Evolutionary conservation across 2,113 vertebrate species (phyloP).

Genomic region (Ciconia stormi): DNA sequence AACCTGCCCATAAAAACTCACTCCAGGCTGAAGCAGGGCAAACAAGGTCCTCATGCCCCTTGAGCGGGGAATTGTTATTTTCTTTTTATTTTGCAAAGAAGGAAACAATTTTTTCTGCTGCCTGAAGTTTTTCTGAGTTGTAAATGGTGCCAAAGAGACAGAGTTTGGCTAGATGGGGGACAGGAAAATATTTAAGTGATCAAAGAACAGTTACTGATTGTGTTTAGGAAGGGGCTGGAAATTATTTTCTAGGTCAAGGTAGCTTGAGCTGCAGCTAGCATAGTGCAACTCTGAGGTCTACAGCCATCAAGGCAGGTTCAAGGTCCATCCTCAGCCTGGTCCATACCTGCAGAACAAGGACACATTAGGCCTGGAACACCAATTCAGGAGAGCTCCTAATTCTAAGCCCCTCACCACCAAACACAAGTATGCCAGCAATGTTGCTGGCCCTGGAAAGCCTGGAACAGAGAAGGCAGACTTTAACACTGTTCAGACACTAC

Average conservation of each 20-base stretch:
- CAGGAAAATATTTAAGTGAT: background rate
- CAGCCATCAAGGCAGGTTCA: background rate
- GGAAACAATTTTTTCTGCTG: background rate
- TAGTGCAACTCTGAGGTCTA: background rate
- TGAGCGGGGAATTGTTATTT: background rate
- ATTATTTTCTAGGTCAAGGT: background rate
- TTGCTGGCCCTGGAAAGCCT: too few relatives aligned
- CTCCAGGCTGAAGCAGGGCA: background rate
- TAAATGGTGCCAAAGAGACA: background rate
- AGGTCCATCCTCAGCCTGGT: background rate
- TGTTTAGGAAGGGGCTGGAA: background rate
- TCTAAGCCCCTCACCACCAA: background rate
- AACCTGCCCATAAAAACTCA: background rate
- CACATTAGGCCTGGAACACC: background rate
- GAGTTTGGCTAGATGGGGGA: background rate
- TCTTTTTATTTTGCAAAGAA: background rate
- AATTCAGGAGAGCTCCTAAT: background rate
- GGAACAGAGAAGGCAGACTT: too few relatives aligned
- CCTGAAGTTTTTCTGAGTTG: background rate
- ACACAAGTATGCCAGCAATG: fast-evolving
- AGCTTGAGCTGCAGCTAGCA: background rate
- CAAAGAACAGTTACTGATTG: background rate
- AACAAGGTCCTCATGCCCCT: background rate
- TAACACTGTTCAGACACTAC: background rate
- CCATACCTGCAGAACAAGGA: background rate